phyloP scores from a whole-genome alignment of 2,797 vertebrate species.

The Erethizon dorsatum region DNA sequence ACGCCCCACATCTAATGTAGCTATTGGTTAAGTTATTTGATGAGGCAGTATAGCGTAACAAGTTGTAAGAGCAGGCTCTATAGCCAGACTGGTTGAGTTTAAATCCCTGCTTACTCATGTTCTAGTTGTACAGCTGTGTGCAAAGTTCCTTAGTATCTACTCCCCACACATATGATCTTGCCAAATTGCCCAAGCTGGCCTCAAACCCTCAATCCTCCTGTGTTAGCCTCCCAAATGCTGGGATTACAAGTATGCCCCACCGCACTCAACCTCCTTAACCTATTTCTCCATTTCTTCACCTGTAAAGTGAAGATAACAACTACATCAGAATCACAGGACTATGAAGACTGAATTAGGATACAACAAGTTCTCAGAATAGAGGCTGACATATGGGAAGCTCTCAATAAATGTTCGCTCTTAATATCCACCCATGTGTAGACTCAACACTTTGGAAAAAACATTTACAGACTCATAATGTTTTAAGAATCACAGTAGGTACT shows the following conservation, averaged over 20 bases:
- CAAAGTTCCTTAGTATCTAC: not conserved
- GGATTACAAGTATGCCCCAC: not conserved
- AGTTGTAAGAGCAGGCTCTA: not conserved
- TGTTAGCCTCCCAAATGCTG: not conserved
- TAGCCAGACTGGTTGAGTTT: not conserved
- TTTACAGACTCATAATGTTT: not conserved
- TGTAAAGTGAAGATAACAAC: not conserved
- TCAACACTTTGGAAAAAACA: not conserved
- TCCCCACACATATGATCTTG: not conserved
- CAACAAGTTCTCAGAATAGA: not conserved
- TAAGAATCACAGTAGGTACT: not conserved
- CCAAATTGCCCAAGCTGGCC: not conserved
- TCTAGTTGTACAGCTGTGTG: not conserved
- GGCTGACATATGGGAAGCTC: not conserved
- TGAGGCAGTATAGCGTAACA: not conserved
- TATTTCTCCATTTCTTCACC: not conserved
- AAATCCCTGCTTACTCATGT: not conserved
- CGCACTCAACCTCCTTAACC: not conserved
- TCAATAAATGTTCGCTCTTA: not conserved
- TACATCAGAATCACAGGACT: not conserved
- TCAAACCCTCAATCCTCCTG: not conserved
- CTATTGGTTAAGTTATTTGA: not conserved
- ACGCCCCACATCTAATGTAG: not conserved
- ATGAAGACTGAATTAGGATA: not conserved
- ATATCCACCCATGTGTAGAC: not conserved